phyloP scores from a whole-genome alignment of 2,797 vertebrate genomes.

The Oryzias dopingdopingensis region DNA sequence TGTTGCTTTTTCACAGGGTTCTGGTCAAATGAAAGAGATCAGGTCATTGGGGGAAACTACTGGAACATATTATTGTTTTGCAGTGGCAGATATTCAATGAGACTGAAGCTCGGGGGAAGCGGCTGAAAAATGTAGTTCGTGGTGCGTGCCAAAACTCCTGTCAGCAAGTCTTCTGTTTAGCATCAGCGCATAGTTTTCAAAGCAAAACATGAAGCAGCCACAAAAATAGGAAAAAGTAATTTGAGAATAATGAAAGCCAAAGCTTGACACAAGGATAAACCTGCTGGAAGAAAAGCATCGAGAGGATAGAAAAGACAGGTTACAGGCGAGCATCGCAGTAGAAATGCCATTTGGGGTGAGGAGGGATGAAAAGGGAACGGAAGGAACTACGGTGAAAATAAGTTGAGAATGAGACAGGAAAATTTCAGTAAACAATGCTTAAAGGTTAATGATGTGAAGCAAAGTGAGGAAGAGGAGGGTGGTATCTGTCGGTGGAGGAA shows the following conservation, averaged over 20 bases:
- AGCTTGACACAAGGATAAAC: constrained; percentile 35
- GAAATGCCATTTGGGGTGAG: background rate
- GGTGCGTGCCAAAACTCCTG: constrained; percentile 17
- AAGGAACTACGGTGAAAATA: background rate
- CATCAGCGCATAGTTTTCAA: constrained; percentile 54
- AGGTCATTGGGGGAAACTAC: constrained; percentile 27
- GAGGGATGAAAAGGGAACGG: background rate
- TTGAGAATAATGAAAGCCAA: constrained; percentile 48
- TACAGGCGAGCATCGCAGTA: constrained; percentile 15
- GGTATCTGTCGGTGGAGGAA: constrained; percentile 20
- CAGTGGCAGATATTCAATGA: constrained; percentile 20
- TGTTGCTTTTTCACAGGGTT: constrained; percentile 15
- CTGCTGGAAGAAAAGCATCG: constrained; percentile 7
- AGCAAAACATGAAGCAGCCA: constrained; percentile 26
- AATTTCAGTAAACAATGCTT: background rate
- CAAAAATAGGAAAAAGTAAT: constrained; percentile 43
- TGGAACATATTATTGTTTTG: constrained; percentile 17
- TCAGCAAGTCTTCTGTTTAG: constrained; percentile 48
- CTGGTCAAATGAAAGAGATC: constrained; percentile 12
- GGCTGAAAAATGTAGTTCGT: constrained; percentile 34
- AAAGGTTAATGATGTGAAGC: constrained; percentile 3
- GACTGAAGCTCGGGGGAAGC: constrained; percentile 32
- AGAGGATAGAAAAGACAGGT: constrained; percentile 22
- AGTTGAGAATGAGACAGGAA: background rate
- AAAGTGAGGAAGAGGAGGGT: constrained; percentile 8